Base-by-base conservation (phyloP, 2,888 invertebrate genomes). In the Phaonia tiefii region DNA sequence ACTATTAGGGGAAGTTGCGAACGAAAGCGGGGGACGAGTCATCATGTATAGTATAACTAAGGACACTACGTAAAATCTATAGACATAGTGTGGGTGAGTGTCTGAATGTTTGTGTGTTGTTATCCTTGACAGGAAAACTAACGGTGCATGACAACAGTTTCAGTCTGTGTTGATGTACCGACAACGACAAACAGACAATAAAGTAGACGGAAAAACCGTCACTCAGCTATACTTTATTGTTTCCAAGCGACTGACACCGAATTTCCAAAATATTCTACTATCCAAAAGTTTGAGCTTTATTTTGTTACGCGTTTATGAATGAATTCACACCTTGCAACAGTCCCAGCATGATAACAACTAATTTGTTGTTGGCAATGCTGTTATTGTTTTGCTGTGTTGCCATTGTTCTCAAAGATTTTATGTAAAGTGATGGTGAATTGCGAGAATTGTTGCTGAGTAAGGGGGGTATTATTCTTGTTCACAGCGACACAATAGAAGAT, bases 101-200 rank as follows among this genome's bases (percentile, higher is more conserved):
- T 13, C 15, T 42, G 58, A 11, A 42, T 17, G 17, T 67, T 25
- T 80, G 11, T 42, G 20, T 26, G 42, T 7, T 54, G 25, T 81
- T 81, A 81, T 81, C 81, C 81, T 81, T 78, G 81, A 78, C 81
- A 81, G 75, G 31, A 75, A 75, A 81, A 72, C 81, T 78, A 78
- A 81, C 78, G 75, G 72, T 81, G 81, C 75, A 72, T 69, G 75
- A 81, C 65, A 65, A 73, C 31, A 73, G 22, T 49, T 69, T 22
- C 54, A 37, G 51, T 69, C 39, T 42, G 20, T 69, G 65, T 72
- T 74, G 42, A 5, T 15, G 51, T 54, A 51, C 51, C 20, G 22
- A 51, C 17, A 20, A 20, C 20, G 51, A 22, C 51, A 7, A 22
- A 22, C 51, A 60, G 39, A 60, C 63, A 63, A 42, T 37, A 20